Percentiles rank a stretch among this genome's conserved stretches.
Evolutionary conservation across 2,888 invertebrate genomes (phyloP).

Genomic region (Drepana falcataria): DNA sequence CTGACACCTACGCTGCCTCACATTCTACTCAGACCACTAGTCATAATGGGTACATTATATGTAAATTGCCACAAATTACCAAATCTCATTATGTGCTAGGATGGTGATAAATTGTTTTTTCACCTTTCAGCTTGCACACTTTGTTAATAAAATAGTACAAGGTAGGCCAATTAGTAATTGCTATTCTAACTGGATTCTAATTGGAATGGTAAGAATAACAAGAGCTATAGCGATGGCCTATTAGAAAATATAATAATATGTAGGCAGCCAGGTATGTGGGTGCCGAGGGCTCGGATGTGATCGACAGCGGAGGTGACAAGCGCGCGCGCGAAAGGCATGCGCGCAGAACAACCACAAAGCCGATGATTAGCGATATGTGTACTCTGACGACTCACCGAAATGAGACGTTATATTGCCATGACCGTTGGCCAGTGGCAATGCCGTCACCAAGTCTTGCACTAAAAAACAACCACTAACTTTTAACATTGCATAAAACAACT

Average conservation of each 20-base stretch:
- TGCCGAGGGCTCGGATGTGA: conserved; percentile 17
- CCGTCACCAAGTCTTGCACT: conserved; percentile 79
- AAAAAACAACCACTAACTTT: conserved; percentile 76
- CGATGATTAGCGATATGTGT: conserved; percentile 64
- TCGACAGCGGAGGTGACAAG: conserved; percentile 46
- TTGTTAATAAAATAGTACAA: not conserved
- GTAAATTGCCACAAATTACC: no score
- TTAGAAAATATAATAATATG: not conserved
- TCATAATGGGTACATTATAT: not conserved
- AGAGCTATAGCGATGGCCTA: not conserved
- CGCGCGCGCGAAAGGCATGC: conserved; percentile 62
- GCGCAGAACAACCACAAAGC: conserved; percentile 74
- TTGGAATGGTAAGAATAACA: not conserved
- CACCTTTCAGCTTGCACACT: not conserved
- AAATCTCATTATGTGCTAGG: not conserved
- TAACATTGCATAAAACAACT: conserved; percentile 66
- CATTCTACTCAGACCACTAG: conserved; percentile 36
- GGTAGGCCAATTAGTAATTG: not conserved
- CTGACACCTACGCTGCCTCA: conserved; percentile 46
- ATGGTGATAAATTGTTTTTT: not conserved
- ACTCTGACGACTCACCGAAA: conserved; percentile 77
- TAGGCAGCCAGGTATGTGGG: conserved; percentile 2
- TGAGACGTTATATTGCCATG: conserved; percentile 77
- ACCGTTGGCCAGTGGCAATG: conserved; percentile 78
- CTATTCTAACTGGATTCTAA: conserved; percentile 1